phyloP scores from a whole-genome alignment of 2,888 invertebrate species.

The Ectropis crepuscularia region DNA sequence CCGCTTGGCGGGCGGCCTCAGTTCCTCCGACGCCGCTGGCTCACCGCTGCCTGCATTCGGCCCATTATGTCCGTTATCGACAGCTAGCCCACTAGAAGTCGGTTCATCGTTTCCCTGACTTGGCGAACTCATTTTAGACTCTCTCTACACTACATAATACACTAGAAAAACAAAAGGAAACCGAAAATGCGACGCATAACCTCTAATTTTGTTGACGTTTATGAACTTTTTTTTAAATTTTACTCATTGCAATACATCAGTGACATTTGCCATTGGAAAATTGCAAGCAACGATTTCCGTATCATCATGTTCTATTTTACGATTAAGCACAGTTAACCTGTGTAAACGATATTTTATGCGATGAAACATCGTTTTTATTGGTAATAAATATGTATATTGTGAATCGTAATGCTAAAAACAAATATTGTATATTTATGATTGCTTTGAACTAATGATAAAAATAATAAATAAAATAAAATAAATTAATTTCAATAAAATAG shows the following conservation, averaged over 20 bases:
- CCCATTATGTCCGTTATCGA: conserved; percentile 54
- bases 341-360: no score
- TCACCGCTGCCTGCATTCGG: conserved; percentile 49
- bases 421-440: no score
- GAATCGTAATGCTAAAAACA: no score
- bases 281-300: no score
- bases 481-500: no score
- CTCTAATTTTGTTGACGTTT: conserved; percentile 74
- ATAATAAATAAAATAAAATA: no score
- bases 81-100: conserved; percentile 59
- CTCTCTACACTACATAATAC: conserved; percentile 74
- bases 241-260: neutral
- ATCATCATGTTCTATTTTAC: no score
- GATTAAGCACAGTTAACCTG: no score
- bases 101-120: conserved; percentile 71
- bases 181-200: conserved; percentile 77
- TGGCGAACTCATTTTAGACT: conserved; percentile 73
- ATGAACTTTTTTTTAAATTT: conserved; percentile 10
- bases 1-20: conserved; percentile 76
- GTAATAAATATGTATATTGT: no score
- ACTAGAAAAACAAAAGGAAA: conserved; percentile 70
- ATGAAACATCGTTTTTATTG: no score
- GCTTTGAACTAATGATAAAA: no score
- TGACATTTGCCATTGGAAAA: neutral
- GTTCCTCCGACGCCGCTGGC: conserved; percentile 46